Conservation (phyloP, 30 jellyfish, hydroid and myxozoan species). For the Pseudorhiza aurosa region DNA sequence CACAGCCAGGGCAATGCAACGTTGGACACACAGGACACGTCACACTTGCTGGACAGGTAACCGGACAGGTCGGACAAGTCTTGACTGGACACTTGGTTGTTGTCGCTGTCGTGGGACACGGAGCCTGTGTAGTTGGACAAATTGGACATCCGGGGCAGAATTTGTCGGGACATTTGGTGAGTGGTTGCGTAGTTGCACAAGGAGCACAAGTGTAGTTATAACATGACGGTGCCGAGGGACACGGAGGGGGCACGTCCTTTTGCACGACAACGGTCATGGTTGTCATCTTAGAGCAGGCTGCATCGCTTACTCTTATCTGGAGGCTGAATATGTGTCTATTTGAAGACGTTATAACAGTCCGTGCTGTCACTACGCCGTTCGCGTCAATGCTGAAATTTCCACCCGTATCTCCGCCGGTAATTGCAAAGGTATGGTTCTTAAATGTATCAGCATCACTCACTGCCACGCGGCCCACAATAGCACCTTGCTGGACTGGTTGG, state of each 20-base stretch:
- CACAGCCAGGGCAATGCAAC: constrained; percentile 56
- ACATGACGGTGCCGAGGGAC: constrained; percentile 69
- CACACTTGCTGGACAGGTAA: constrained; percentile 48
- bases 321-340: constrained; percentile 22
- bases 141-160: constrained; percentile 78
- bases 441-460: constrained; percentile 70
- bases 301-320: constrained; percentile 65
- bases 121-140: constrained; percentile 68
- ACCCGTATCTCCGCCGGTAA: constrained; percentile 66
- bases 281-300: constrained; percentile 28
- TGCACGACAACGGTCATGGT: constrained; percentile 33
- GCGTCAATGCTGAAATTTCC: constrained; percentile 68
- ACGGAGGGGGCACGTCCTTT: constrained; percentile 63
- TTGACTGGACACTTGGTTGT: constrained; percentile 65
- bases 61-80: constrained; percentile 72
- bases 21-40: constrained; percentile 76
- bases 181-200: constrained; percentile 63
- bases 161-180: constrained; percentile 58
- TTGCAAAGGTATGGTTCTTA: constrained; percentile 59
- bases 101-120: constrained; percentile 60
- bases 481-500: constrained; percentile 62
- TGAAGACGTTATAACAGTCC: constrained; percentile 29
- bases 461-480: constrained; percentile 41
- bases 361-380: constrained; percentile 77
- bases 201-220: constrained; percentile 73